These are phyloP conservation scores for Phrixothrix hirtus DNA, from an alignment of 2,888 invertebrate genomes.

Conservation along the genomic window DNA sequence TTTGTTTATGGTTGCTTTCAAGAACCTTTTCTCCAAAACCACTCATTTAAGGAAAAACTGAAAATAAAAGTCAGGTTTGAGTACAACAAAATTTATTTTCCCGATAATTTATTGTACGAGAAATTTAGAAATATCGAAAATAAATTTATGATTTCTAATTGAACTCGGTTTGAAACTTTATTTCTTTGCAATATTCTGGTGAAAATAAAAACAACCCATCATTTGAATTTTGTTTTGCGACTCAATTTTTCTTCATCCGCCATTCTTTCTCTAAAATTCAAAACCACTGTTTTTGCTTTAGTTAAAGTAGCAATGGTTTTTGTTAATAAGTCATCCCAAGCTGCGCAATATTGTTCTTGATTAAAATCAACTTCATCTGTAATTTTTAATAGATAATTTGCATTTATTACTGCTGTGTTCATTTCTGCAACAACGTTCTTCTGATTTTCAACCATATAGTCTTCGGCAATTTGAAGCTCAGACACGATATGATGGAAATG, in stretches of 20 bases:
- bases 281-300: slow-evolving; percentile 76
- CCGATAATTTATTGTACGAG: too few species aligned
- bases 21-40: too few species aligned
- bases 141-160: too few species aligned
- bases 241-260: slow-evolving; percentile 89
- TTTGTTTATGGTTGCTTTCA: too few species aligned
- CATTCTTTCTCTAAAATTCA: slow-evolving; percentile 82
- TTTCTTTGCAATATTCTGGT: too few species aligned
- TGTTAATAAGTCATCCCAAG: slow-evolving; percentile 81
- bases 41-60: too few species aligned
- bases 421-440: slow-evolving; percentile 75
- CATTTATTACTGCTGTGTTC: slow-evolving; percentile 71
- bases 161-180: too few species aligned
- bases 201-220: too few species aligned
- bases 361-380: slow-evolving; percentile 95
- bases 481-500: slow-evolving; percentile 95
- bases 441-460: slow-evolving; percentile 92
- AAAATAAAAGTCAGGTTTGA: too few species aligned
- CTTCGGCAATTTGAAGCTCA: slow-evolving; percentile 90
- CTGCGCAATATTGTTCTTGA: slow-evolving; percentile 92
- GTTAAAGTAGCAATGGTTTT: slow-evolving; percentile 75
- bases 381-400: slow-evolving; percentile 72
- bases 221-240: slow-evolving; percentile 67
- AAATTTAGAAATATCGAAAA: too few species aligned
- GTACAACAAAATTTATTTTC: too few species aligned